Conservation (phyloP, 2,113 vertebrate genomes). For the Rhabdornis inornatus region DNA sequence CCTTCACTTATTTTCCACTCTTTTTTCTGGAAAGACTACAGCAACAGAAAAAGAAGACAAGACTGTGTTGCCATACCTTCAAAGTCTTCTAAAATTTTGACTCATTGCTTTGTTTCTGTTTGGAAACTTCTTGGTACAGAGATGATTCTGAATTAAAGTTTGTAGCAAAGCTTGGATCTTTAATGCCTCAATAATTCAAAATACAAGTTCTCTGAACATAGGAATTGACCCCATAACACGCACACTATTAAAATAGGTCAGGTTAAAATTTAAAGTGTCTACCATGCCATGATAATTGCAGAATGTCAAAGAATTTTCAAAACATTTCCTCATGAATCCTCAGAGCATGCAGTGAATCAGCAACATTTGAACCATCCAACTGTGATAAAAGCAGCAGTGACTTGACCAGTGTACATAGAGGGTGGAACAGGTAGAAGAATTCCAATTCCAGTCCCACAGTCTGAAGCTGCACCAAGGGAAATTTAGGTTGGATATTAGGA, state of each 20-base stretch:
- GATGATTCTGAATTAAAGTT: background rate
- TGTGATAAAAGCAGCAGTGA: background rate
- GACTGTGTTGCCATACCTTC: background rate
- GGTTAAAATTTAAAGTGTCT: background rate
- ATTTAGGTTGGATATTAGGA: background rate
- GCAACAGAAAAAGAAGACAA: background rate
- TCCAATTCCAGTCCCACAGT: background rate
- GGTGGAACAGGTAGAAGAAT: background rate
- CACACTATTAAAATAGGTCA: background rate
- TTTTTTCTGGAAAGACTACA: fast-evolving
- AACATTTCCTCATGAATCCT: background rate
- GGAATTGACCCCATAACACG: background rate
- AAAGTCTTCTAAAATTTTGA: background rate
- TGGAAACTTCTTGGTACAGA: background rate
- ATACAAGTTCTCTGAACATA: background rate
- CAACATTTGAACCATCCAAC: background rate
- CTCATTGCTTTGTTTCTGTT: background rate
- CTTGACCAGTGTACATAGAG: background rate
- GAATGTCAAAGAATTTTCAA: background rate
- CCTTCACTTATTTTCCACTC: background rate
- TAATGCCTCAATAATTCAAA: background rate
- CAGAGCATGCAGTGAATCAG: background rate
- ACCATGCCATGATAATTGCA: background rate
- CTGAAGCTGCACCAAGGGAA: background rate
- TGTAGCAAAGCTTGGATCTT: background rate